Evolutionary conservation across 2,888 invertebrate genomes (phyloP).

Genomic region (Bombylius discolor): DNA sequence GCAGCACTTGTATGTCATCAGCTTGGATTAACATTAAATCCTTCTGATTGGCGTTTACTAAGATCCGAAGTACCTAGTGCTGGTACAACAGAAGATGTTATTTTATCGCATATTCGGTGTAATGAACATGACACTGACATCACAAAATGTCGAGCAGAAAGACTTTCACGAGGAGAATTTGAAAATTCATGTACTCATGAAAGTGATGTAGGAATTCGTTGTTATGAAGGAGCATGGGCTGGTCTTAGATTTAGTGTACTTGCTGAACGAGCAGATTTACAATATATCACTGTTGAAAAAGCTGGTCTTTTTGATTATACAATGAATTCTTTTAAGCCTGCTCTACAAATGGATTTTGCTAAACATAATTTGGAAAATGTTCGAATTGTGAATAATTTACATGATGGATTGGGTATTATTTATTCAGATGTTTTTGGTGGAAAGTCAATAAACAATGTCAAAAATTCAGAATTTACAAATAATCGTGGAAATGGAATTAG

Average conservation of each 20-base stretch:
- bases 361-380: conserved; percentile 71
- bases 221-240: conserved; percentile 88
- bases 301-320: conserved; percentile 91
- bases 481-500: conserved; percentile 83
- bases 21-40: conserved; percentile 82
- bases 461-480: conserved; percentile 70
- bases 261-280: conserved; percentile 74
- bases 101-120: conserved; percentile 80
- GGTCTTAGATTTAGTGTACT: conserved; percentile 82
- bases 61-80: conserved; percentile 68
- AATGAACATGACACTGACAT: conserved; percentile 83
- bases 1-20: conserved; percentile 93
- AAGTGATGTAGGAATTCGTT: conserved; percentile 76
- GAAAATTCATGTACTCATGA: conserved; percentile 81
- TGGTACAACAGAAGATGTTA: conserved; percentile 60
- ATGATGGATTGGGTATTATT: conserved; percentile 85
- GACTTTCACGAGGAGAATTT: conserved; percentile 48
- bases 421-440: conserved; percentile 89
- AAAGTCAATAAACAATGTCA: conserved; percentile 65
- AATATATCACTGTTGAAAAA: conserved; percentile 76
- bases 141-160: conserved; percentile 73
- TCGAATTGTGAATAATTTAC: conserved; percentile 69
- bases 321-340: conserved; percentile 75
- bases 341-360: conserved; percentile 76
- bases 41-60: conserved; percentile 79